Conservation (phyloP, 2,113 vertebrate species). For the Melospiza georgiana region DNA sequence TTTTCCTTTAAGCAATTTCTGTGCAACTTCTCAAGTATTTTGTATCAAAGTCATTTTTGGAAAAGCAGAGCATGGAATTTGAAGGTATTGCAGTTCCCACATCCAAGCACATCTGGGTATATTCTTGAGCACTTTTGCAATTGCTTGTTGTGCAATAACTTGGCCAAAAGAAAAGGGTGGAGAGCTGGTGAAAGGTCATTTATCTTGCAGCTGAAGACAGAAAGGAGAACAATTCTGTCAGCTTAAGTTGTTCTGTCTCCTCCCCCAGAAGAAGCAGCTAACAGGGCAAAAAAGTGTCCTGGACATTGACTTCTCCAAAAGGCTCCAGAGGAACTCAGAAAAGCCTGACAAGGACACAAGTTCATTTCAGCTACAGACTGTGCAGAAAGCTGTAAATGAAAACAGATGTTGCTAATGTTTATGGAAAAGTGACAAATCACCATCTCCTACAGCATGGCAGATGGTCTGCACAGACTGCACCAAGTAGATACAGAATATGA, state of each 20-base stretch:
- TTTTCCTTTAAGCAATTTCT: background rate
- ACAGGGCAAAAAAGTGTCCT: background rate
- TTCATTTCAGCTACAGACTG: background rate
- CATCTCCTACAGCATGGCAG: background rate
- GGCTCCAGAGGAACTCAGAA: background rate
- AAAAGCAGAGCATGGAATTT: background rate
- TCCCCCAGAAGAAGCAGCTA: background rate
- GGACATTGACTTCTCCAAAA: background rate
- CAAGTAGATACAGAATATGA: background rate
- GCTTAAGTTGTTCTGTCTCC: background rate
- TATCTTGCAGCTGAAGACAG: background rate
- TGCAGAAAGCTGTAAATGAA: background rate
- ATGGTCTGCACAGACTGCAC: background rate
- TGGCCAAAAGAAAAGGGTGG: background rate
- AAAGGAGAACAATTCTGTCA: background rate
- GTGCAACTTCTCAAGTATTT: background rate
- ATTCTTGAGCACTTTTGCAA: background rate
- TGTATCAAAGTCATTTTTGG: background rate
- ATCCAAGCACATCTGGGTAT: background rate
- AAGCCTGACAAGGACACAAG: background rate
- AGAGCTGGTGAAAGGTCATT: background rate
- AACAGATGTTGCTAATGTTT: background rate
- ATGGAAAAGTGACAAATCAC: background rate
- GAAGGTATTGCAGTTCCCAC: background rate
- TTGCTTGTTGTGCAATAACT: background rate